phyloP scores from a whole-genome alignment of 2,113 vertebrate species.

The Zosterops japonicus region DNA sequence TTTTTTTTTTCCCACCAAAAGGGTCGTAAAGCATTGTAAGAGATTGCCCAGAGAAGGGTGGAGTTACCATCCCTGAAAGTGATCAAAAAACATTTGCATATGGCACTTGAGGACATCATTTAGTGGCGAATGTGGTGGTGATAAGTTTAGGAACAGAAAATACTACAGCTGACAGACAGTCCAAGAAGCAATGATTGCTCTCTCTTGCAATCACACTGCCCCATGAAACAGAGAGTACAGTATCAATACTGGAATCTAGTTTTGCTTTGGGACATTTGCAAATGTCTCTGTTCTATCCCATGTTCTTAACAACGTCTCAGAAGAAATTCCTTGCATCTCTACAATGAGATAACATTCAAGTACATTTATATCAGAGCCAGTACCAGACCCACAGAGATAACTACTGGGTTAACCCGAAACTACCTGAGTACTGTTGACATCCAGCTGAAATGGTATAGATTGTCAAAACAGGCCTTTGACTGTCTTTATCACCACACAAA shows the following conservation, averaged over 20 bases:
- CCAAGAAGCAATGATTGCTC: neutral
- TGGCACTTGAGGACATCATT: neutral
- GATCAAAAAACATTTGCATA: neutral
- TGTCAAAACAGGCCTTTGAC: neutral
- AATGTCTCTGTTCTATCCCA: neutral
- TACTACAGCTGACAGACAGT: neutral
- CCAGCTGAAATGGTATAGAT: neutral
- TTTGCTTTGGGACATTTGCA: neutral
- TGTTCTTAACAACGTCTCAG: neutral
- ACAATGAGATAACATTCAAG: slow-evolving; percentile 40
- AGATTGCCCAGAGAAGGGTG: neutral
- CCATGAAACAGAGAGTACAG: neutral
- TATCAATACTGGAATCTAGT: neutral
- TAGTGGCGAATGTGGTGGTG: neutral
- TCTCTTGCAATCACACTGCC: neutral
- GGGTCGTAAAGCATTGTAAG: neutral
- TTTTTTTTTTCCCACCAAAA: neutral
- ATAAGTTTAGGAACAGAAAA: neutral
- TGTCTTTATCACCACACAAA: neutral
- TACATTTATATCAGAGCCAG: neutral
- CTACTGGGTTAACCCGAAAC: neutral
- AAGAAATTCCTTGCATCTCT: neutral
- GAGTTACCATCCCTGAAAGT: neutral
- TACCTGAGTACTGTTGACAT: neutral
- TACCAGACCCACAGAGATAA: neutral